Evolutionary conservation across 2,888 invertebrate genomes (phyloP).

Genomic region (Cryptophagus acutangulus): DNA sequence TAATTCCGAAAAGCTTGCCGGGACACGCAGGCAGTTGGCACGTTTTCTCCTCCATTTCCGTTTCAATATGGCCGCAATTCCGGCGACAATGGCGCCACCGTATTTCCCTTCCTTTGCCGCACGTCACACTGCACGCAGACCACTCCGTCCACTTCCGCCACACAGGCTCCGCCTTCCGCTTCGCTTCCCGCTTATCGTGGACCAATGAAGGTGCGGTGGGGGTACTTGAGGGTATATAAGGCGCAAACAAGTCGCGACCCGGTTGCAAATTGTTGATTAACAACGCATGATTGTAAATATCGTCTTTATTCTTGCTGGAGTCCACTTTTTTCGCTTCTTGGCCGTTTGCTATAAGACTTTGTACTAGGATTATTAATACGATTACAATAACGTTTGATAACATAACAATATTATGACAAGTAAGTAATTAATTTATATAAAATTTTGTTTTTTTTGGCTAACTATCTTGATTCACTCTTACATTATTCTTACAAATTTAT

Average conservation of each 20-base stretch:
- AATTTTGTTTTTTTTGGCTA: too few relatives aligned
- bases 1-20: constrained; percentile 41
- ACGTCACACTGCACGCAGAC: constrained; percentile 61
- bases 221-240: too few relatives aligned
- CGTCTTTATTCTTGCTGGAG: constrained; percentile 28
- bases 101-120: constrained; percentile 57
- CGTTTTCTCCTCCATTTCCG: constrained; percentile 51
- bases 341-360: too few relatives aligned
- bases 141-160: constrained; percentile 56
- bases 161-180: constrained; percentile 22
- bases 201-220: too few relatives aligned
- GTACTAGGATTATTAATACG: constrained; percentile 23
- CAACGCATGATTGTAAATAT: constrained; percentile 15
- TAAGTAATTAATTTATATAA: too few relatives aligned
- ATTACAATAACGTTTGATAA: constrained; percentile 15
- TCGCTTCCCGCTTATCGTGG: not conserved
- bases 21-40: constrained; percentile 51
- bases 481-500: too few relatives aligned
- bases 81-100: constrained; percentile 53
- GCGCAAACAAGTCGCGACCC: too few relatives aligned
- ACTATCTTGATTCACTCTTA: too few relatives aligned
- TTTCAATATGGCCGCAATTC: constrained; percentile 46
- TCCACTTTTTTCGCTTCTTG: too few relatives aligned
- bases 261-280: too few relatives aligned
- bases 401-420: constrained; percentile 25